Evolutionary conservation across 2,113 vertebrate genomes (phyloP), one percentile per base, ranked within the genome.

Genomic region (Hystrix brachyura): DNA sequence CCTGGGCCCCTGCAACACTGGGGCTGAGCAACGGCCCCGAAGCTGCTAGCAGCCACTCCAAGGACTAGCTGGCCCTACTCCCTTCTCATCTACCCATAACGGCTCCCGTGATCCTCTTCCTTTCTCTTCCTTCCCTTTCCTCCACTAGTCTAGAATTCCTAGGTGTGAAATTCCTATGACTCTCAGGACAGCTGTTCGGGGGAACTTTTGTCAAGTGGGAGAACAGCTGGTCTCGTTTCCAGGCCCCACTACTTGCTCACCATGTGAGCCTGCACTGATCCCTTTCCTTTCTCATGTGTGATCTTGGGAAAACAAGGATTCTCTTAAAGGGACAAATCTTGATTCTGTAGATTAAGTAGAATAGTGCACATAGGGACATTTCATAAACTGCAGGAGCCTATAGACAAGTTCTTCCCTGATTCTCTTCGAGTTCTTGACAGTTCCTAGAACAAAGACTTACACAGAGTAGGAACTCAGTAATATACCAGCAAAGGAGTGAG

Each of bases 401-500:
- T 23, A 84, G 94, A 43, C 55, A 34, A 51, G 65, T 53, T 12
- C 65, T 81, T 87, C 48, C 59, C 78, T 87, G 76, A 95, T 95
- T 95, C 71, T 67, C 88, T 92, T 64, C 79, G 87, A 62, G 80
- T 86, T 80, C 57, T 88, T 57, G 88, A 88, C 67, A 91, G 60
- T 27, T 89, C 12, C 65, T 69, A 84, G 53, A 80, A 71, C 72
- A 82, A 92, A 91, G 76, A 21, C 43, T 46, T 34, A 32, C 27
- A 87, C 4, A 43, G 72, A 46, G 29, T 11, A 67, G 32, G 38
- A 60, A 34, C 48, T 94, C 43, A 57, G 1, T n/a, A 64, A 80
- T 14, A 85, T 25, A 51, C 5, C 7, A 65, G 34, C 23, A 55
- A 76, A 76, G 67, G 69, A 87, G 86, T 25, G 46, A 67, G 17